Conservation (phyloP, 2,797 vertebrate genomes). For the Eutrigla gurnardus region DNA sequence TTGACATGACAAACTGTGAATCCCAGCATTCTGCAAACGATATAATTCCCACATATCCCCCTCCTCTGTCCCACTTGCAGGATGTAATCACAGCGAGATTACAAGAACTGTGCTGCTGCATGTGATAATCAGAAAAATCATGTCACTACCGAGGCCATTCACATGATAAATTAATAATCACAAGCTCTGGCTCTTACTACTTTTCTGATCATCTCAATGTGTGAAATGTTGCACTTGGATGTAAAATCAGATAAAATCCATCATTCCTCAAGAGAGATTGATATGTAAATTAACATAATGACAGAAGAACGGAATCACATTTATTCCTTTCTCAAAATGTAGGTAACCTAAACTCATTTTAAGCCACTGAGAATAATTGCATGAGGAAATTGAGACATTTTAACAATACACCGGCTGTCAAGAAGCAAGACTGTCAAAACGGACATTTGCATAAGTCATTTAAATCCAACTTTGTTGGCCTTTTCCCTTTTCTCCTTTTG, state of each 20-base stretch:
- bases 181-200: conserved; percentile 29
- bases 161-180: conserved; percentile 57
- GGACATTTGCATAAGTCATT: conserved; percentile 41
- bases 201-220: conserved; percentile 22
- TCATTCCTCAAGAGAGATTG: not conserved
- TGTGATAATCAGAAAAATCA: conserved; percentile 44
- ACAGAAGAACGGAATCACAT: too few species aligned
- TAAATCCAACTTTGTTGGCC: conserved; percentile 22
- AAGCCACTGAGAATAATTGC: conserved; percentile 3
- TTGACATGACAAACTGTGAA: conserved; percentile 1
- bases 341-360: conserved; percentile 2
- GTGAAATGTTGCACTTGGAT: not conserved
- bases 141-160: conserved; percentile 38
- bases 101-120: conserved; percentile 22
- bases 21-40: not conserved
- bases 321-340: too few species aligned
- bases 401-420: conserved; percentile 15
- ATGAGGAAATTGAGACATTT: conserved; percentile 7
- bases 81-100: conserved; percentile 47
- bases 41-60: not conserved
- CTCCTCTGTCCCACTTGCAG: conserved; percentile 3
- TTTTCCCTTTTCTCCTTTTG: conserved; percentile 7
- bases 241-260: not conserved
- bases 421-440: conserved; percentile 9
- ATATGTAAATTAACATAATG: not conserved